These are phyloP conservation scores for Yasuhikotakia modesta DNA, from an alignment of 2,797 vertebrate genomes.

Conservation along the genomic window DNA sequence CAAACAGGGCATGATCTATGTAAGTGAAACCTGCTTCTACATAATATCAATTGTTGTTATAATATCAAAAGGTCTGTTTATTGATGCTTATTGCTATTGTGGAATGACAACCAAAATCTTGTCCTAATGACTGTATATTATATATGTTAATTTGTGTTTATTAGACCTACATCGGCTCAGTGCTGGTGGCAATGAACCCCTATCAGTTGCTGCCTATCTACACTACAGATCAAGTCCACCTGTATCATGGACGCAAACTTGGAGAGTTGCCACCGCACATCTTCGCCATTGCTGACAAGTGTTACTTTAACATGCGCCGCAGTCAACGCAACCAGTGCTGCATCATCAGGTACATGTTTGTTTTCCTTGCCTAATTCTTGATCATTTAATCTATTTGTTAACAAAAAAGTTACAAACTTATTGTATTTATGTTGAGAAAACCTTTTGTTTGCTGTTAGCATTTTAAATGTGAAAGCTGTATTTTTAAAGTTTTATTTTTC, in stretches of 20 bases:
- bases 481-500: too few species aligned
- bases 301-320: slow-evolving; percentile 86
- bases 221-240: slow-evolving; percentile 79
- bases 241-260: slow-evolving; percentile 80
- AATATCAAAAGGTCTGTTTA: neutral
- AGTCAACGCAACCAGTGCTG: slow-evolving; percentile 64
- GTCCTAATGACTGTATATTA: neutral
- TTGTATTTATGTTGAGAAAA: neutral
- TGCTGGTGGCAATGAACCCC: slow-evolving; percentile 91
- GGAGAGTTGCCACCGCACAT: slow-evolving; percentile 90
- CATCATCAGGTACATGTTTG: slow-evolving; percentile 51
- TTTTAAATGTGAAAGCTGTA: neutral
- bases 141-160: neutral
- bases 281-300: slow-evolving; percentile 88
- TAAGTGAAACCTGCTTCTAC: slow-evolving; percentile 71
- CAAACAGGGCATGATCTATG: slow-evolving; percentile 86
- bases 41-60: neutral
- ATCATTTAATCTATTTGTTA: neutral
- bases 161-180: slow-evolving; percentile 80
- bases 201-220: slow-evolving; percentile 89
- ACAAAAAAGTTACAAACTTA: too few species aligned
- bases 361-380: neutral
- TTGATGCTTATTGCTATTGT: neutral
- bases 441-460: neutral
- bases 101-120: too few species aligned